These are phyloP conservation scores for Parnassius glacialis DNA, from an alignment of 2,888 invertebrate genomes.

Conservation along the genomic window DNA sequence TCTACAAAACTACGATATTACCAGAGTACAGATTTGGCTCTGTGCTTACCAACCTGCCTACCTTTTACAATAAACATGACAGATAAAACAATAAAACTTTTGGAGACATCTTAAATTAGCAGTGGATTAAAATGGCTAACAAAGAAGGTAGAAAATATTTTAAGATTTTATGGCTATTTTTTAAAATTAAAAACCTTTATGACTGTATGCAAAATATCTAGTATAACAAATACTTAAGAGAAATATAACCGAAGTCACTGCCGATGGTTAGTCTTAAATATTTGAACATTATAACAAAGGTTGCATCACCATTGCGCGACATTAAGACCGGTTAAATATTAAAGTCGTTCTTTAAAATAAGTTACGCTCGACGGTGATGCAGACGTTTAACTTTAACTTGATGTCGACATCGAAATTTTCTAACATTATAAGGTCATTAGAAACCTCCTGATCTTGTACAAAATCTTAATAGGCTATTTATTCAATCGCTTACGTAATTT, in stretches of 20 bases:
- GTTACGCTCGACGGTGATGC: conserved; percentile 26
- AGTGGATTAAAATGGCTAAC: no score
- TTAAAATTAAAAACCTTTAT: no score
- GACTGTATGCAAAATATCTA: conserved; percentile 2
- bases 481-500: conserved; percentile 12
- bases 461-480: conserved; percentile 18
- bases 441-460: conserved; percentile 24
- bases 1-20: no score
- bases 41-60: no score
- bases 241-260: conserved; percentile 10
- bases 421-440: conserved; percentile 31
- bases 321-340: conserved; percentile 24
- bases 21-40: no score
- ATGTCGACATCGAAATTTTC: conserved; percentile 29
- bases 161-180: no score
- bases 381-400: conserved; percentile 14
- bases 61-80: no score
- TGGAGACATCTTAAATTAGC: no score
- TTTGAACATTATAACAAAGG: conserved; percentile 31
- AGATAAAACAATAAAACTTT: no score
- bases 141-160: no score
- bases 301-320: conserved; percentile 32
- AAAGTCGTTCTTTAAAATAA: conserved; percentile 25
- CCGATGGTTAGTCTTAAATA: conserved; percentile 28
- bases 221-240: conserved; percentile 8